Conservation (phyloP, 2,113 vertebrate genomes). For the Lucifuga dentata region DNA sequence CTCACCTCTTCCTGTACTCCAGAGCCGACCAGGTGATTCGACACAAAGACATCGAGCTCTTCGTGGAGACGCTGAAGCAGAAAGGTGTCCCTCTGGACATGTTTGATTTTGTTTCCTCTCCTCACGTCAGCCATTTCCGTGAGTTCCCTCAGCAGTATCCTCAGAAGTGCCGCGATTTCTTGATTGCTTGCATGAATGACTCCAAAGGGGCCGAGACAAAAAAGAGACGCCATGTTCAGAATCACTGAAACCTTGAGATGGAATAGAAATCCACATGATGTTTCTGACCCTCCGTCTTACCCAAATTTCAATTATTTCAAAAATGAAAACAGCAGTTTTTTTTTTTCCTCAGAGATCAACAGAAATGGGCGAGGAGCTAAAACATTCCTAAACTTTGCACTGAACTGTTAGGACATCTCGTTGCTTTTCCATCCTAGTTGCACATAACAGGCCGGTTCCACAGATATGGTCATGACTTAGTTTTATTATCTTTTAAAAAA, state of each 20-base stretch:
- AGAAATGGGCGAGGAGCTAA: not conserved
- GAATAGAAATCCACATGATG: not conserved
- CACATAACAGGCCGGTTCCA: slow-evolving; percentile 13
- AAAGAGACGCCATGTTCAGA: slow-evolving; percentile 55
- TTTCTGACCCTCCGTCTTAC: not conserved
- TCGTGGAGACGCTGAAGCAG: slow-evolving; percentile 80
- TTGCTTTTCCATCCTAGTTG: not conserved
- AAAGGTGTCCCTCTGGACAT: slow-evolving; percentile 82
- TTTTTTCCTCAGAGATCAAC: not conserved
- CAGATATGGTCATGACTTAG: not conserved
- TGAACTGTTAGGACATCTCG: not conserved
- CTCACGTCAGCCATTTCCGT: slow-evolving; percentile 90
- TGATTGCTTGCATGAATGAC: slow-evolving; percentile 81
- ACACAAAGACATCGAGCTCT: slow-evolving; percentile 85
- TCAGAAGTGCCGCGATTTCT: slow-evolving; percentile 85
- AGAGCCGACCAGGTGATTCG: slow-evolving; percentile 86
- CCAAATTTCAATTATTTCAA: not conserved
- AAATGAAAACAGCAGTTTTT: not conserved
- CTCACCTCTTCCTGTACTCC: slow-evolving; percentile 94
- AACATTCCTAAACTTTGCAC: not conserved
- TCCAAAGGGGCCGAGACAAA: slow-evolving; percentile 45
- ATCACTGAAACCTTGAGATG: slow-evolving; percentile 35
- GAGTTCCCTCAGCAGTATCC: slow-evolving; percentile 89
- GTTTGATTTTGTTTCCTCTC: slow-evolving; percentile 88
- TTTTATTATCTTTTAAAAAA: not conserved